phyloP scores from a whole-genome alignment of 2,113 vertebrate species.

The Bos taurus region ARS-UCD2.0 NC_037338.1:103995001-103995500 shows the following conservation, averaged over 20 bases:
- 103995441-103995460: background rate
- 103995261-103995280: rapidly evolving
- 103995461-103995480: background rate
- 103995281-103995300: background rate
- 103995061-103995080: rapidly evolving
- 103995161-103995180: too few species aligned
- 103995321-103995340: background rate
- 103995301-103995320: background rate
- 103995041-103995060: rapidly evolving
- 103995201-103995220: rapidly evolving
- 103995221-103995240: rapidly evolving
- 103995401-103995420: background rate
- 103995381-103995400: rapidly evolving
- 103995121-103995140: background rate
- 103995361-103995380: background rate
- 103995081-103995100: background rate
- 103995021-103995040: background rate
- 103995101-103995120: background rate
- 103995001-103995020: background rate
- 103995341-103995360: background rate
- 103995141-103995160: background rate
- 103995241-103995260: background rate
- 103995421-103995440: background rate
- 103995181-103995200: too few species aligned
- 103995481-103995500: rapidly evolving